Evolutionary conservation across 2,797 vertebrate genomes (phyloP), one percentile per base, ranked within the genome.

Genomic region (Enteromius argenteus): DNA sequence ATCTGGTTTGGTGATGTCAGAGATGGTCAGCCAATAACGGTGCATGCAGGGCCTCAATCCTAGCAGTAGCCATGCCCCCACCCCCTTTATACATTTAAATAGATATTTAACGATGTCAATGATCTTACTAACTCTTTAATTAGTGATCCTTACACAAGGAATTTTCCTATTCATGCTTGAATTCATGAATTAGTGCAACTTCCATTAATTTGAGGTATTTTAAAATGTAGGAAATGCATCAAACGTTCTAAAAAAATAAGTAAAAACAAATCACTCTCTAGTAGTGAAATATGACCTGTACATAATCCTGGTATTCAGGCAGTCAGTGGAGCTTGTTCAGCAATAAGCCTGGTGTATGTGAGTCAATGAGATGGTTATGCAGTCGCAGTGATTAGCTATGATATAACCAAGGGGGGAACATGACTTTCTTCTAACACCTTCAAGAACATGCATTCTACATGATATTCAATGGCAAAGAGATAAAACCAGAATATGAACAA

Each of bases 371-470:
- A 53, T 68, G 21, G 21, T 51, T 69, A 27, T 74, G 42, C 15
- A 82, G 32, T 62, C 21, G 32, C 46, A 76, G 44, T 17, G 6
- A 69, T 66, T 27, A 71, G 27, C 37, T 72, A 46, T 19, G 11
- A 39, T 19, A 78, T 30, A 77, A n/a, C 37, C 42, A n/a, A 58
- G 66, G 35, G 58, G 49, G 58, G 75, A 68, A 60, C 60, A 62
- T 79, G 83, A 69, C 58, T 46, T 71, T 66, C 11, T 67, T 58
- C 21, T 75, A 35, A 66, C 49, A 84, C 66, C 66, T 68, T 79
- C 51, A 82, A 79, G 56, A 85, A 71, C 79, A 87, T 87, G 86
- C 86, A 79, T 68, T 67, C 42, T 39, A 74, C 30, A 79, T 79
- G 74, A 82, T 78, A 58, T 56, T 62, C 39, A 42, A 76, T 74